phyloP scores from a whole-genome alignment of 2,888 invertebrate genomes.

The Stegana nigrithorax region DNA sequence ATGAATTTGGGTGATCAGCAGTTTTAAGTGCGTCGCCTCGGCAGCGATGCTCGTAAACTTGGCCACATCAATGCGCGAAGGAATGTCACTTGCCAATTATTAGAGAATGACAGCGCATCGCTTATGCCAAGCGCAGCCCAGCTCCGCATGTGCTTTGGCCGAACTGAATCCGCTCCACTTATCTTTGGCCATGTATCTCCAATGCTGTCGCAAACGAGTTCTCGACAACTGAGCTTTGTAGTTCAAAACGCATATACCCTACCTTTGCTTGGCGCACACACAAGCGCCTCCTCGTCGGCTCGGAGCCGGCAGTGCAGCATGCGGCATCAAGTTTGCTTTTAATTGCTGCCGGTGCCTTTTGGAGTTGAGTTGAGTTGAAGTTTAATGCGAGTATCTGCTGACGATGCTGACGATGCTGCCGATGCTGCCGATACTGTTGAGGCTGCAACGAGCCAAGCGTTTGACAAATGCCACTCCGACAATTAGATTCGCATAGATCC shows the following conservation, averaged over 20 bases:
- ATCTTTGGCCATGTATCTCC: background rate
- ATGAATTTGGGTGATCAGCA: no score
- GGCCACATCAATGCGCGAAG: constrained; percentile 58
- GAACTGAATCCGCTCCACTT: background rate
- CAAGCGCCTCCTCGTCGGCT: background rate
- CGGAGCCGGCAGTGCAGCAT: background rate
- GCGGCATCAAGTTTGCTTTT: background rate
- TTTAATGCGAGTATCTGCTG: no score
- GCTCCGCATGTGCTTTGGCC: background rate
- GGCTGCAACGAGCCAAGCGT: constrained; percentile 41
- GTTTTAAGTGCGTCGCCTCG: background rate
- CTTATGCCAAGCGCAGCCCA: no score
- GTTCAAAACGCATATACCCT: background rate
- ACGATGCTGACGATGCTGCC: constrained; percentile 32
- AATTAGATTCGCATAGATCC: constrained; percentile 41
- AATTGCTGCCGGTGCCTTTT: background rate
- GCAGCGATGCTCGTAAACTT: constrained; percentile 40
- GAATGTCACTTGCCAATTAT: constrained; percentile 59
- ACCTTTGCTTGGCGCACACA: background rate
- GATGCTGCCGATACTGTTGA: constrained; percentile 30
- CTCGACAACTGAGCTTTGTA: background rate
- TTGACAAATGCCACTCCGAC: constrained; percentile 57
- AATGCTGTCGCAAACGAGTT: background rate
- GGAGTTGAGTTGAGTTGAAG: background rate
- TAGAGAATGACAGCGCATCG: constrained; percentile 58